These are phyloP conservation scores for Ammodytes marinus DNA, from an alignment of 2,113 vertebrate species.

Conservation along the genomic window DNA sequence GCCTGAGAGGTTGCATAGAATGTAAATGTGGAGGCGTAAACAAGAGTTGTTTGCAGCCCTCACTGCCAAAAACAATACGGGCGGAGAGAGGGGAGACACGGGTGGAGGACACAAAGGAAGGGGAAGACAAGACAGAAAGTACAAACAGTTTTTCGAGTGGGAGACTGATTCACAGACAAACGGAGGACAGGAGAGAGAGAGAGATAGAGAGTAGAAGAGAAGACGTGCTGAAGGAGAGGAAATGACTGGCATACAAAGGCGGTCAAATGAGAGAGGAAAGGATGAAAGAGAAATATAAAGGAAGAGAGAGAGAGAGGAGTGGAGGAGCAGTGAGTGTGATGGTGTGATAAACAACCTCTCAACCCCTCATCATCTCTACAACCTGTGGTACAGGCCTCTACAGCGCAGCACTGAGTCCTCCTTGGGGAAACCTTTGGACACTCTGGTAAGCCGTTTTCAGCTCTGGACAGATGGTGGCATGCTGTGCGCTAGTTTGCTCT, in stretches of 20 bases:
- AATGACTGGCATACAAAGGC: constrained; percentile 27
- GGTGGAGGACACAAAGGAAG: constrained; percentile 59
- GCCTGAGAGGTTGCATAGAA: constrained; percentile 63
- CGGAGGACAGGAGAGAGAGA: neutral
- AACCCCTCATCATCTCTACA: constrained; percentile 48
- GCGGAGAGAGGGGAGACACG: constrained; percentile 23
- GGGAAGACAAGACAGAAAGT: constrained; percentile 34
- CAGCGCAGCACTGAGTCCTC: constrained; percentile 52
- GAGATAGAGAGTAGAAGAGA: neutral
- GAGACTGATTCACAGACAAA: neutral
- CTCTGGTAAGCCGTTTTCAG: constrained; percentile 66
- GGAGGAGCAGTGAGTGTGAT: constrained; percentile 40
- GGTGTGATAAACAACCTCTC: constrained; percentile 60
- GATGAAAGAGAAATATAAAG: neutral
- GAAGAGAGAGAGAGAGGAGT: constrained; percentile 3
- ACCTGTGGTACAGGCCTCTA: constrained; percentile 49
- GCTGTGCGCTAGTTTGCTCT: constrained; percentile 50
- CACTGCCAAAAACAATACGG: constrained; percentile 51
- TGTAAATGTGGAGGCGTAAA: constrained; percentile 72
- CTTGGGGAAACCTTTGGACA: constrained; percentile 63
- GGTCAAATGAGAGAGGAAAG: constrained; percentile 20
- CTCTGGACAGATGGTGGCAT: constrained; percentile 71
- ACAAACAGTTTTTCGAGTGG: constrained; percentile 17
- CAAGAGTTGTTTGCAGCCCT: constrained; percentile 55
- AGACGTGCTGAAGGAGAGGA: constrained; percentile 3